These are phyloP conservation scores for Spinibarbus caldwelli DNA, from an alignment of 2,797 vertebrate species.

Conservation along the genomic window DNA sequence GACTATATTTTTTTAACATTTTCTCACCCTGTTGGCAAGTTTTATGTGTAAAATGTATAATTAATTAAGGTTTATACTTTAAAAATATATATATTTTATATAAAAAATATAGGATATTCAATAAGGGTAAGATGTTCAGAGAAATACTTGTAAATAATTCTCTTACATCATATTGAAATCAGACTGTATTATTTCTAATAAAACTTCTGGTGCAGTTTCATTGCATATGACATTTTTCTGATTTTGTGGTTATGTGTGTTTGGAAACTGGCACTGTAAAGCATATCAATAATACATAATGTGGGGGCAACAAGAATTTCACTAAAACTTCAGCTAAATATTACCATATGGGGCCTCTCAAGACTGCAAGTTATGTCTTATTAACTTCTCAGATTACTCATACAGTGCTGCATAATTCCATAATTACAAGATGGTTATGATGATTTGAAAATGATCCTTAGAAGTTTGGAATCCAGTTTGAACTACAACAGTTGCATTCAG, in stretches of 20 bases:
- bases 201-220: too few relatives aligned
- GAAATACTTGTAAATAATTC: too few relatives aligned
- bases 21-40: neutral
- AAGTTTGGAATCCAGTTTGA: conserved; percentile 8
- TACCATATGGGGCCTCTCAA: neutral
- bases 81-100: too few relatives aligned
- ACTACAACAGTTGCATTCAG: conserved; percentile 4
- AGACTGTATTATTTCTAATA: too few relatives aligned
- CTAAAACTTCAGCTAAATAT: neutral
- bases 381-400: conserved; percentile 5
- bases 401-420: conserved; percentile 11
- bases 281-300: conserved; percentile 21
- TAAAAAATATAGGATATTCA: neutral
- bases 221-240: neutral
- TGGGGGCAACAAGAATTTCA: neutral
- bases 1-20: neutral
- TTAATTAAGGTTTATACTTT: neutral
- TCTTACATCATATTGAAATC: too few relatives aligned
- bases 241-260: neutral
- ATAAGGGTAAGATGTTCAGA: neutral
- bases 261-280: neutral
- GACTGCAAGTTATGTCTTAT: neutral
- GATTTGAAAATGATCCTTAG: conserved; percentile 4
- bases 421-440: conserved; percentile 10
- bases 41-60: neutral